phyloP scores from a whole-genome alignment of 2,888 invertebrate genomes.

The Petrophora chlorosata region DNA sequence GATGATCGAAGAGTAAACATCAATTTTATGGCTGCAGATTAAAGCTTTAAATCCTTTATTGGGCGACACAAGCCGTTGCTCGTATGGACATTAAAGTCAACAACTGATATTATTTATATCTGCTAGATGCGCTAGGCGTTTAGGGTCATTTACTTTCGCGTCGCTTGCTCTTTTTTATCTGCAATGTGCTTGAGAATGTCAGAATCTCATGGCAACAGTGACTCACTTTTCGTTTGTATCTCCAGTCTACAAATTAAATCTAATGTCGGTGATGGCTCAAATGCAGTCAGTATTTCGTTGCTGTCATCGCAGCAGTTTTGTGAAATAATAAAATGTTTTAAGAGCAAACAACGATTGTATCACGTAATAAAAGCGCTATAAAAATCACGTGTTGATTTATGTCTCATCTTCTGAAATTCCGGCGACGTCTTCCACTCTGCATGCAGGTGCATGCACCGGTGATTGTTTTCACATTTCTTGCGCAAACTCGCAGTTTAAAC shows the following conservation, averaged over 20 bases:
- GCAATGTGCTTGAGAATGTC: conserved; percentile 41
- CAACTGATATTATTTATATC: conserved; percentile 73
- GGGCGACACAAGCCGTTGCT: conserved; percentile 20
- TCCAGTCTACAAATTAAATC: conserved; percentile 7
- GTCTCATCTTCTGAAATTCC: conserved; percentile 49
- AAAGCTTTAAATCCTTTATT: conserved; percentile 44
- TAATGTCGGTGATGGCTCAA: conserved; percentile 30
- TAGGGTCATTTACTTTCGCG: conserved; percentile 71
- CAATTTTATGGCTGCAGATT: conserved; percentile 44
- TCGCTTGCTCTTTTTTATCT: conserved; percentile 57
- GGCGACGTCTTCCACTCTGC: conserved; percentile 47
- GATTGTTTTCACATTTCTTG: conserved; percentile 70
- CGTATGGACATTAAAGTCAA: conserved; percentile 50
- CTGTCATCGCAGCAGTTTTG: conserved; percentile 39
- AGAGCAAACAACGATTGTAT: conserved; percentile 43
- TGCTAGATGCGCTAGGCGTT: conserved; percentile 65
- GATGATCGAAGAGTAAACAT: conserved; percentile 43
- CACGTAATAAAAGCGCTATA: conserved; percentile 49
- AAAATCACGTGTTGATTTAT: conserved; percentile 51
- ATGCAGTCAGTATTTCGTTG: conserved; percentile 37
- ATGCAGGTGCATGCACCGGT: conserved; percentile 66
- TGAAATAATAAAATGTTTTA: conserved; percentile 43
- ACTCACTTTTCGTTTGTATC: conserved; percentile 11
- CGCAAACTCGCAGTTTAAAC: conserved; percentile 63
- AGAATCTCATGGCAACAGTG: conserved; percentile 11